Evolutionary conservation across 2,113 vertebrate genomes (phyloP).

Genomic region (Neoarius graeffei): DNA sequence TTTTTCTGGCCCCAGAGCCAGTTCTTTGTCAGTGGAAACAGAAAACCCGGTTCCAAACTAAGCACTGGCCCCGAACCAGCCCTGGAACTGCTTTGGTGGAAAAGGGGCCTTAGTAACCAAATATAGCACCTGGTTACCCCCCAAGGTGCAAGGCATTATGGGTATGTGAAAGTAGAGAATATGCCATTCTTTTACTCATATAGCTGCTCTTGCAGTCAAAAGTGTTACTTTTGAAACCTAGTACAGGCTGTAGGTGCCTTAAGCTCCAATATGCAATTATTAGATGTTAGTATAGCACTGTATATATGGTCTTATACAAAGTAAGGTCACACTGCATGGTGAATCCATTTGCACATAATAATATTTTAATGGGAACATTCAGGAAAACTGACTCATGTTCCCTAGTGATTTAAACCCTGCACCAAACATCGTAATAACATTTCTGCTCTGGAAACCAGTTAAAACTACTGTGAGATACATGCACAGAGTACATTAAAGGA

Average conservation of each 20-base stretch:
- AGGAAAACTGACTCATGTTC: not conserved
- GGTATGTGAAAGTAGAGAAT: not conserved
- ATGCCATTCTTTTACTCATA: not conserved
- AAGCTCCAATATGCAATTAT: not conserved
- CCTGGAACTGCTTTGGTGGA: too few species aligned
- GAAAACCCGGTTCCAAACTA: too few species aligned
- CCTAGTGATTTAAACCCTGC: not conserved
- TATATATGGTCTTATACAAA: constrained; percentile 23
- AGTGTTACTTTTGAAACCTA: not conserved
- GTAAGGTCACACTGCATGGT: constrained; percentile 5
- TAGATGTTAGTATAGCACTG: not conserved
- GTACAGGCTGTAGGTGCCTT: not conserved
- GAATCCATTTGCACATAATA: not conserved
- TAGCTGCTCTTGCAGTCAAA: not conserved
- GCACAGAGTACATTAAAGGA: not conserved
- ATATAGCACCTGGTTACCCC: too few species aligned
- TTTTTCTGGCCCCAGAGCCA: too few species aligned
- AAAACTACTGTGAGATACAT: not conserved
- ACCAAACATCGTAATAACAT: not conserved
- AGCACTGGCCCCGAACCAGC: too few species aligned
- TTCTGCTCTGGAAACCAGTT: not conserved
- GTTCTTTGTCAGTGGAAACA: too few species aligned
- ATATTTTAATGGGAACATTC: not conserved
- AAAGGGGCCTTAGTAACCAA: too few species aligned
- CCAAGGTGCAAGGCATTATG: too few species aligned